Conservation (phyloP, 2,888 invertebrate species). For the Hofmannophila pseudospretella region DNA sequence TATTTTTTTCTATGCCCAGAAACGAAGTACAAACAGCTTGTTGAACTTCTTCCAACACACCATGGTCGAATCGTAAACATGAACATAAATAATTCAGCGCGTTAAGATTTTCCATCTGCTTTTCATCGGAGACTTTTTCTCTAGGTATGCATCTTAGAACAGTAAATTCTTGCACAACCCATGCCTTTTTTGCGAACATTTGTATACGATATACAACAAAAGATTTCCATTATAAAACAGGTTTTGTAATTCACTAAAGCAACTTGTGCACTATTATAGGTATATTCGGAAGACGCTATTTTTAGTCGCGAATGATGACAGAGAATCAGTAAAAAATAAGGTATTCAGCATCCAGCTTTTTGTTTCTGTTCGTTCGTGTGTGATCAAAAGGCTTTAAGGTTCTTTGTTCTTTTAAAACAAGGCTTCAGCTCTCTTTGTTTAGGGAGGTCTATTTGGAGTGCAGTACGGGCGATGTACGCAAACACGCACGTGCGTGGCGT, state of each 20-base stretch:
- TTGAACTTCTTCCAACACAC: background rate
- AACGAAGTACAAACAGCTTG: background rate
- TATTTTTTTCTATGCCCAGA: constrained; percentile 5
- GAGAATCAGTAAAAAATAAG: constrained; percentile 23
- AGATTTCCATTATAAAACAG: constrained; percentile 32
- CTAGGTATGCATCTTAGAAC: constrained; percentile 1
- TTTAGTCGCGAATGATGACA: constrained; percentile 29
- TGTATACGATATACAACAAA: constrained; percentile 20
- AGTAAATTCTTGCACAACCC: constrained; percentile 7
- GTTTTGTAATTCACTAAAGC: constrained; percentile 37
- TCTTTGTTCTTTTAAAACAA: constrained; percentile 24
- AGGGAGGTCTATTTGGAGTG: constrained; percentile 24
- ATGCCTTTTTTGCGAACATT: background rate
- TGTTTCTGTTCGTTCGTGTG: constrained; percentile 27
- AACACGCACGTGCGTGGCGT: constrained; percentile 58
- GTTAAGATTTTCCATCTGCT: constrained; percentile 11
- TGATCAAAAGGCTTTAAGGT: constrained; percentile 21
- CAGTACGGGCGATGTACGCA: constrained; percentile 34
- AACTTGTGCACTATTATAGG: constrained; percentile 19
- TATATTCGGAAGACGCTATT: constrained; percentile 41
- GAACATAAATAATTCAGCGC: constrained; percentile 15
- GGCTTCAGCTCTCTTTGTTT: constrained; percentile 23
- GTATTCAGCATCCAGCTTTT: constrained; percentile 20
- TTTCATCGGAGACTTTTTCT: constrained; percentile 6
- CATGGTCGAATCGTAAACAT: constrained; percentile 13